Base-by-base conservation (phyloP, 92 coral and sea anemone genomes). In the Porites cylindrica region DNA sequence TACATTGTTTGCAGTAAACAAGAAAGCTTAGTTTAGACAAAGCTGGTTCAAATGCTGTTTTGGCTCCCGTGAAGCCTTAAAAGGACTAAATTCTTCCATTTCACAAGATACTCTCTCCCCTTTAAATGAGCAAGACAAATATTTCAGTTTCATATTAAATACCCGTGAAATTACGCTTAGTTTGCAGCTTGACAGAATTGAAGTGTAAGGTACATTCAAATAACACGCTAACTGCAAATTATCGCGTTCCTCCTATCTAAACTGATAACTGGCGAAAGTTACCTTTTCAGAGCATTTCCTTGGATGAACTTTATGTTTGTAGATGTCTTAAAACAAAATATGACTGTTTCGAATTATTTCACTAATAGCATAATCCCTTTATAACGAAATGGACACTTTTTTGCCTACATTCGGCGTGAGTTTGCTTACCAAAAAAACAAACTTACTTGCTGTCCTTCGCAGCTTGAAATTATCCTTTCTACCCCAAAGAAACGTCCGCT, bases 1-100 rank as follows among this genome's bases (percentile, higher is more conserved):
- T 53, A 8, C 59, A 53, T 11, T 53, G 3, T 53, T 53, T 53
- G 59, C 59, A 53, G 12, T 53, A 53, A 70, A 70, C 14, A 29
- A 70, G 16, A 3, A 78, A 78, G 79, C 93, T 70, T 85, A 90
- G 86, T 71, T 90, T 82, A 90, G 65, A 65, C 93, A 90, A 32
- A 70, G 80, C 86, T 90, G 58, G 80, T 71, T 85, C 70, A 90
- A 47, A 60, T 90, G 93, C 50, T 74, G 79, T 74, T 63, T 51
- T 47, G 93, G 93, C 69, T 90, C 93, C 90, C 93, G 77, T 4
- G 90, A 56, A 63, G 93, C 88, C 78, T 90, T 89, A 90, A 58
- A 90, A 18, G 86, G 29, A 66, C 93, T 79, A 21, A 90, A 51
- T 90, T 67, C 26, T 24, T 64, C 93, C 93, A 90, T 82, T 90